Percentiles rank a stretch among this genome's conserved stretches.
Evolutionary conservation across 2,888 invertebrate species (phyloP).

Genomic region (Acanthopleura granulata): DNA sequence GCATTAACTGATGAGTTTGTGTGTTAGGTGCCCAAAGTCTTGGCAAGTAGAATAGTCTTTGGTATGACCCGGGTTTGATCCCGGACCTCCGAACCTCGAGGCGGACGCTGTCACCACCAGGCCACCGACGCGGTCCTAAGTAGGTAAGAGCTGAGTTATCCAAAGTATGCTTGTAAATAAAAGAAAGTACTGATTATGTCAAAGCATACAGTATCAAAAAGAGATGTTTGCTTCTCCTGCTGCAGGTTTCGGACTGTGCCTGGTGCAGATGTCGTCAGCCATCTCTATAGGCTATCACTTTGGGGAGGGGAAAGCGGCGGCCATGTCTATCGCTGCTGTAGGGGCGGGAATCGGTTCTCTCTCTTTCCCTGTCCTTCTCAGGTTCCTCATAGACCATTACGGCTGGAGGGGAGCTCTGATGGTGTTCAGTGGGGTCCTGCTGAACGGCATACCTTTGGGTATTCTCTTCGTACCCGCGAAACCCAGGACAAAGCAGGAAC

Average conservation of each 20-base stretch:
- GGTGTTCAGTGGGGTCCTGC: not conserved
- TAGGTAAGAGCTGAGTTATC: too few species aligned
- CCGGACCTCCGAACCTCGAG: too few species aligned
- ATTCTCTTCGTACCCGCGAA: not conserved
- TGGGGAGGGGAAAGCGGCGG: not conserved
- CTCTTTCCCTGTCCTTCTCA: constrained; percentile 1
- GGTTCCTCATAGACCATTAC: not conserved
- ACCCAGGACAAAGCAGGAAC: not conserved
- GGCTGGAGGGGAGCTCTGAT: not conserved
- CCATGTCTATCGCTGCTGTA: constrained; percentile 4
- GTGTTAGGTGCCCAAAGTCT: too few species aligned
- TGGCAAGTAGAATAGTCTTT: too few species aligned
- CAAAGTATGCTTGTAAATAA: too few species aligned
- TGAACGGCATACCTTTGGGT: not conserved
- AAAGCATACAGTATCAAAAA: too few species aligned
- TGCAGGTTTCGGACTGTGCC: not conserved
- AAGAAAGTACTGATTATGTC: too few species aligned
- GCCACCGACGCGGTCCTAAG: too few species aligned
- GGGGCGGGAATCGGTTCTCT: constrained; percentile 8
- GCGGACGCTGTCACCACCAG: too few species aligned
- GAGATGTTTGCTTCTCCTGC: too few species aligned
- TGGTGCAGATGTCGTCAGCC: constrained; percentile 5
- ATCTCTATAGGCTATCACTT: not conserved
- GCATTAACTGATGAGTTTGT: too few species aligned
- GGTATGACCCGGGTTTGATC: too few species aligned